Evolutionary conservation across 1,140 invertebrate genomes (phyloP).

Genomic region (Euschistus heros): DNA sequence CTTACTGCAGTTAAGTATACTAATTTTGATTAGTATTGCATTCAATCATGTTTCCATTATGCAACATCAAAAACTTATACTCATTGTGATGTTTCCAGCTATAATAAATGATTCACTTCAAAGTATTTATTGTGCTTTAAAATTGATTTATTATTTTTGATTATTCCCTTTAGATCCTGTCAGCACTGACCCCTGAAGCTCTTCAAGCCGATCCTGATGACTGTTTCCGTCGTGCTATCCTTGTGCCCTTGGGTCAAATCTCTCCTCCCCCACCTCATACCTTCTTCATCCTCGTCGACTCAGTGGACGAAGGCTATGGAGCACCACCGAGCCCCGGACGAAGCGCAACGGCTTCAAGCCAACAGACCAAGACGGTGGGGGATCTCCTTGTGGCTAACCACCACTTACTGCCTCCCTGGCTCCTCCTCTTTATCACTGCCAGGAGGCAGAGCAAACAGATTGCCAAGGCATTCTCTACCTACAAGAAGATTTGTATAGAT

Average conservation of each 20-base stretch:
- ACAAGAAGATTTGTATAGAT: slow-evolving; percentile 84
- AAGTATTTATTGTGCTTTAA: too few relatives aligned
- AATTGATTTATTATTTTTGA: neutral
- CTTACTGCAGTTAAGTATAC: too few relatives aligned
- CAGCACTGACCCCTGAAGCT: slow-evolving; percentile 55
- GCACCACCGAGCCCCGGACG: neutral
- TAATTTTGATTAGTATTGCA: too few relatives aligned
- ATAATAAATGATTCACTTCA: too few relatives aligned
- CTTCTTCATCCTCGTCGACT: slow-evolving; percentile 79
- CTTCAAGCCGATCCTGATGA: slow-evolving; percentile 77
- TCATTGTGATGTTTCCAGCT: too few relatives aligned
- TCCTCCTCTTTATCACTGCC: slow-evolving; percentile 82
- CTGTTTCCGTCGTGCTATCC: slow-evolving; percentile 74
- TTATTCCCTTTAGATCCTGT: slow-evolving; percentile 42
- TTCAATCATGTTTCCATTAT: too few relatives aligned
- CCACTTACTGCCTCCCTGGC: slow-evolving; percentile 86
- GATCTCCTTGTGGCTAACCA: slow-evolving; percentile 80
- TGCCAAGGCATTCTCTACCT: slow-evolving; percentile 85
- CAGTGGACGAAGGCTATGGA: slow-evolving; percentile 63
- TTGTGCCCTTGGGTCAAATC: slow-evolving; percentile 76
- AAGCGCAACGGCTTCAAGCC: slow-evolving; percentile 26
- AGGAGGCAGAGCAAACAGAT: slow-evolving; percentile 75
- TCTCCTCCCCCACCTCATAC: slow-evolving; percentile 71
- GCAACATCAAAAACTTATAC: too few relatives aligned
- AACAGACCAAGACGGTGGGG: slow-evolving; percentile 51